Conservation (phyloP, 1,140 invertebrate genomes). For the Trichonephila inaurata region DNA sequence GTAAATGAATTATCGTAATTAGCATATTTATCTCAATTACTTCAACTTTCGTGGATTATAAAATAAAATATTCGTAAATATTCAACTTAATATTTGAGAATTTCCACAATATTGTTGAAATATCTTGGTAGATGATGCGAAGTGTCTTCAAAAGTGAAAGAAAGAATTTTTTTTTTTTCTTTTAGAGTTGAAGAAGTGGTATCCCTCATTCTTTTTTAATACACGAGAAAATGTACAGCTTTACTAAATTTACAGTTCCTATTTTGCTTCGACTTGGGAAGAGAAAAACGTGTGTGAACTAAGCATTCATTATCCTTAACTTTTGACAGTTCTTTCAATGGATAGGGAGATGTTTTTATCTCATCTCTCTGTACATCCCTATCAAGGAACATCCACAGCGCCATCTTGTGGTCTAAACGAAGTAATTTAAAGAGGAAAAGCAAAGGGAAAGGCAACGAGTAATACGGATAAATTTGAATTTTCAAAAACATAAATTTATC, state of each 20-base stretch:
- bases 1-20: too few relatives aligned
- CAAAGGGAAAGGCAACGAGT: neutral
- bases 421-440: neutral
- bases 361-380: neutral
- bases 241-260: neutral
- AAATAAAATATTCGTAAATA: too few relatives aligned
- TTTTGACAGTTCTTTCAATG: slow-evolving; percentile 42
- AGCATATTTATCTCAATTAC: too few relatives aligned
- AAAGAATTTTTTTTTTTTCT: neutral
- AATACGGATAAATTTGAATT: neutral
- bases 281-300: slow-evolving; percentile 12
- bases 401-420: slow-evolving; percentile 2
- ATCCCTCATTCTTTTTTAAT: neutral
- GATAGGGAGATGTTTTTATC: neutral
- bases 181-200: neutral
- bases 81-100: too few relatives aligned
- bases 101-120: too few relatives aligned
- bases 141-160: neutral
- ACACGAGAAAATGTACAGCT: slow-evolving; percentile 6
- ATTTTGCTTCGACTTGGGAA: neutral
- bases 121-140: too few relatives aligned
- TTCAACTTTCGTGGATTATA: too few relatives aligned
- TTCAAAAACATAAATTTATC: neutral
- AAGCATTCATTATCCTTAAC: slow-evolving; percentile 9
- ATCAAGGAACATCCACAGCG: neutral